Evolutionary conservation across 2,113 vertebrate genomes (phyloP).

Genomic region (Cyprinodon variegatus): DNA sequence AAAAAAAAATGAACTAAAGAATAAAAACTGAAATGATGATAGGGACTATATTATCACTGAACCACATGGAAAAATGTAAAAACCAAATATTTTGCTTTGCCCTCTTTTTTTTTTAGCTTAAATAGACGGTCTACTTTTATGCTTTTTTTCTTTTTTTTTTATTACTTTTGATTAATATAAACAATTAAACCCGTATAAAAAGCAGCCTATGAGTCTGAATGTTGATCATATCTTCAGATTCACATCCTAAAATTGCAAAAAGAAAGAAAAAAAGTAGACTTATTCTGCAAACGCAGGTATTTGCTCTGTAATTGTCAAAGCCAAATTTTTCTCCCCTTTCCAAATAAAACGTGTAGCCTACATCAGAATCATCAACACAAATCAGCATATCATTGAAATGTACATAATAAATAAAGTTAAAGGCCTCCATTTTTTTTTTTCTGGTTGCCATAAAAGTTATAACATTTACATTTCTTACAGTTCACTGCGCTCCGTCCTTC

Average conservation of each 20-base stretch:
- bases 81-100: slow-evolving; percentile 65
- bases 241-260: slow-evolving; percentile 58
- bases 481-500: slow-evolving; percentile 82
- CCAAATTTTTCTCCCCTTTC: slow-evolving; percentile 65
- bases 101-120: slow-evolving; percentile 52
- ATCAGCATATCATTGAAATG: slow-evolving; percentile 85
- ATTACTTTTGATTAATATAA: slow-evolving; percentile 67
- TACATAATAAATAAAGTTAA: slow-evolving; percentile 94
- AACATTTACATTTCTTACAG: slow-evolving; percentile 93
- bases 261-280: slow-evolving; percentile 60
- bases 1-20: not conserved
- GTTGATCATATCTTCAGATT: slow-evolving; percentile 59
- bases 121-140: slow-evolving; percentile 73
- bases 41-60: slow-evolving; percentile 87
- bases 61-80: slow-evolving; percentile 85
- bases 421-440: slow-evolving; percentile 72
- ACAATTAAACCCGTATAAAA: slow-evolving; percentile 79
- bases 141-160: slow-evolving; percentile 47
- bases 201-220: slow-evolving; percentile 72
- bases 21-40: slow-evolving; percentile 67
- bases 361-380: slow-evolving; percentile 80
- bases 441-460: slow-evolving; percentile 87
- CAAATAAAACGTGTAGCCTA: slow-evolving; percentile 71
- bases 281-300: slow-evolving; percentile 73
- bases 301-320: slow-evolving; percentile 83